A percentile compares a stretch with the other conserved stretches of the same genome.
phyloP scores from a whole-genome alignment of 2,113 vertebrate genomes.

The Pleuronectes platessa region DNA sequence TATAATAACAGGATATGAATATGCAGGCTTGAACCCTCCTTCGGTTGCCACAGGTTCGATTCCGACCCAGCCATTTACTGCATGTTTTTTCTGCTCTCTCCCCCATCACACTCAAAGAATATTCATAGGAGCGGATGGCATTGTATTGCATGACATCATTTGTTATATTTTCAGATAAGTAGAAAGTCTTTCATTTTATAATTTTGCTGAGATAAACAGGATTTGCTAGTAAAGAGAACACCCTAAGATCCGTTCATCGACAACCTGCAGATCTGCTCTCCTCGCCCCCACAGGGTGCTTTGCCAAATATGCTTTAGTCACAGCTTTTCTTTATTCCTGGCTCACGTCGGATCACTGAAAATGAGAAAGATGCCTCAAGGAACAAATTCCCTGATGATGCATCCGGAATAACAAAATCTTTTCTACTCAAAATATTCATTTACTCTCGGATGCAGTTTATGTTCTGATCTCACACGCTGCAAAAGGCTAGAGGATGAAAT shows the following conservation, averaged over 20 bases:
- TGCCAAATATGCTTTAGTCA: too few species aligned
- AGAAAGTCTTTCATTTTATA: background rate
- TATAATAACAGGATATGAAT: too few species aligned
- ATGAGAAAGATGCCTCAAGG: background rate
- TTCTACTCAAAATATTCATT: background rate
- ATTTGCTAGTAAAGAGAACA: background rate
- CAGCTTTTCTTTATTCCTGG: background rate
- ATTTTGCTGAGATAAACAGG: background rate
- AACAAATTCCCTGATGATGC: too few species aligned
- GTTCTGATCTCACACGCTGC: background rate
- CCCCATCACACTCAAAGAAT: too few species aligned
- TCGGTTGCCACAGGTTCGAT: too few species aligned
- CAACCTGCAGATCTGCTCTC: background rate
- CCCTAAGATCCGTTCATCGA: background rate
- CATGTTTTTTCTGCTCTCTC: too few species aligned
- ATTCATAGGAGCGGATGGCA: background rate
- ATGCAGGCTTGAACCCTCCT: too few species aligned
- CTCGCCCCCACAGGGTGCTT: background rate
- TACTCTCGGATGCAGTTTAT: background rate
- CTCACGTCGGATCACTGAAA: constrained; percentile 5
- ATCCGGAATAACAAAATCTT: too few species aligned
- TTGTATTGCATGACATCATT: background rate
- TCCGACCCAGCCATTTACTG: too few species aligned
- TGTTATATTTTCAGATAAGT: background rate
- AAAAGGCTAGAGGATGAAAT: background rate